Base-by-base conservation (phyloP, 2,888 invertebrate genomes). In the Ormyrus labotus region DNA sequence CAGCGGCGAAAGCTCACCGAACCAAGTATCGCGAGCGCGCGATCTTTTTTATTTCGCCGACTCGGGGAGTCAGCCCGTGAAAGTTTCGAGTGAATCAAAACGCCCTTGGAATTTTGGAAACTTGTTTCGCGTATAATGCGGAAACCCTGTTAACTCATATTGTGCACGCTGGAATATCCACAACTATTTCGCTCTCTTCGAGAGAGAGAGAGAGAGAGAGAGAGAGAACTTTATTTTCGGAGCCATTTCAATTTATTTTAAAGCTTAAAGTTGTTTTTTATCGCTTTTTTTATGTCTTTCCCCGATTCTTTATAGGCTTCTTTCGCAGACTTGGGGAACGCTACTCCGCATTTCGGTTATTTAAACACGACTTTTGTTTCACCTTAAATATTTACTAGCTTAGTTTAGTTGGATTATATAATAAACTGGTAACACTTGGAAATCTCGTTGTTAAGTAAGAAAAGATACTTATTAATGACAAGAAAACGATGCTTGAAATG, bases 81-180 rank as follows among this genome's bases (percentile, higher is more conserved):
- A 72, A 73, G 65, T 74, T 74, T 67, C 19, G 57, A 74, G 74
- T 64, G 73, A 74, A 74, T 74, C 67, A 74, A 67, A 74, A 47
- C 45, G 75, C 13, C 75, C 75, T 75, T 75, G 75, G 75, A 51
- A 68, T 75, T 75, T 53, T 51, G 34, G 50, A 34, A 67, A 60
- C 67, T 75, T 63, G 48, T 64, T 75, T 75, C 60, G 60, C 19
- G 9, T 34, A 34, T 34, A 34, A 34, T 51, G 19, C 19, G 19
- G 55, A 13, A 63, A 53, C 58, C n/a, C 47, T 11, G 11, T 65
- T 74, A 74, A 57, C 73, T 74, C 74, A 58, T 74, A 34, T 34
- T 65, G 61, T 45, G 19, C 19, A 19, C 4, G 19, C 13, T 4
- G 34, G 34, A 34, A 34, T 34, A 34, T 34, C 34, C 34, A 34